Evolutionary conservation across 2,113 vertebrate genomes (phyloP), one percentile per base, ranked within the genome.

Genomic region (Hiodon alosoides): DNA sequence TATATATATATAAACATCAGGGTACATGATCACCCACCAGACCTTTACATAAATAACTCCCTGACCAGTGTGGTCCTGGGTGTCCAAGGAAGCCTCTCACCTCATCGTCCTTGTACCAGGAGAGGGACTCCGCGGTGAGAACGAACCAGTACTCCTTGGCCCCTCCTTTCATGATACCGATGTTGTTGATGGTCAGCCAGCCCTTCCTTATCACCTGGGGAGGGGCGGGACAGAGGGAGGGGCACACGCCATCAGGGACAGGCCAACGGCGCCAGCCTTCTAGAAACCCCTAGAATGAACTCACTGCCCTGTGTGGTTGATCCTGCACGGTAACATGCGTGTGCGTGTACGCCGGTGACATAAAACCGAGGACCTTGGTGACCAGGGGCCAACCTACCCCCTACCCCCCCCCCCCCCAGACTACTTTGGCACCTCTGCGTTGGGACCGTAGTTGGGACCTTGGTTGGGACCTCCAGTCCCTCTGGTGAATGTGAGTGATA

Each of bases 31-130:
- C 31, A 31, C 31, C 31, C 31, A 31, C 31, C 31, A 31, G 31
- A 31, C 31, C 31, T 31, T 31, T 31, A 31, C 31, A 31, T 31
- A 31, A 31, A 31, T 0, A 31, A 31, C 31, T 31, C 31, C 31
- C 31, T 31, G 31, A 31, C 31, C 31, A 31, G 31, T 31, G 31
- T 31, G 31, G 31, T 31, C 31, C 31, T 31, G 31, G 31, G 31
- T 31, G 31, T 5, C 54, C 54, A 57, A 10, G 9, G 2, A 67
- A 46, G n/a, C 4, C 10, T 10, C 93, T 93, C 78, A 98, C 97
- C 94, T 98, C 97, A 1, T 99, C 97, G 6, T 99, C 97, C 81
- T 99, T 98, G 85, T 98, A 99, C 97, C 97, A 99, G 85, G 96
- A 99, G 73, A 98, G 90, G 9, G 96, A 98, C 83, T 98, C 97